Base-by-base conservation (phyloP, 2,113 vertebrate species). In the Scomber japonicus region DNA sequence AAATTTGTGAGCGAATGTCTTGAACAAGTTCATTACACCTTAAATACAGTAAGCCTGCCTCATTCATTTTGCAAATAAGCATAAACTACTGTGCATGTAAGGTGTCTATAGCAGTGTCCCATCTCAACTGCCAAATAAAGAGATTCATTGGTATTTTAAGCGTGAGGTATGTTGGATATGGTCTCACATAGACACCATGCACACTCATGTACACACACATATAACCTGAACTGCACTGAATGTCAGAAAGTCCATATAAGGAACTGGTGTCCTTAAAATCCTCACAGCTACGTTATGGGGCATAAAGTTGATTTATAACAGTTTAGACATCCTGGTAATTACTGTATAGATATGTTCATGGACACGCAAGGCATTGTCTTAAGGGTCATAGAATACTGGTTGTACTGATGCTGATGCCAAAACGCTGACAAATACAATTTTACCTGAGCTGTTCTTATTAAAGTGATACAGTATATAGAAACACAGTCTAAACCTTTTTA, bases 141-240 rank as follows among this genome's bases (percentile, higher is more conserved):
- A 48, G 62, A 71, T 67, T 54, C 21, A 69, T 61, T 67, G 44
- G 62, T 81, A 80, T 81, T 79, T 75, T 78, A 51, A 75, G 51
- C 68, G 50, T 57, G 14, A 11, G 15, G 2, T 49, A 16, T 46
- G 2, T 31, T 60, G 51, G 44, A 45, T 54, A 64, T 35, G 31
- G 64, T 66, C 40, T 64, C 45, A 48, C 19, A 35, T 11, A 35
- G 8, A 69, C 45, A 12, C 54, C 45, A 64, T 3, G 3, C 21
- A 19, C 56, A 49, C 69, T 64, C 24, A 6, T 27, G 16, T 51
- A 61, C 15, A 2, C 1, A 0, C 51, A 21, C 69, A 11, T 3
- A 61, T 44, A 72, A 68, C 63, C 59, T 63, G 44, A 75, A 24
- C 60, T 76, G 60, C 59, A 68, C 40, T 53, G 21, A 50, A 71